Evolutionary conservation across 37 sponge, comb jelly and placozoan species (phyloP).

Genomic region (Haliclona indistincta): DNA sequence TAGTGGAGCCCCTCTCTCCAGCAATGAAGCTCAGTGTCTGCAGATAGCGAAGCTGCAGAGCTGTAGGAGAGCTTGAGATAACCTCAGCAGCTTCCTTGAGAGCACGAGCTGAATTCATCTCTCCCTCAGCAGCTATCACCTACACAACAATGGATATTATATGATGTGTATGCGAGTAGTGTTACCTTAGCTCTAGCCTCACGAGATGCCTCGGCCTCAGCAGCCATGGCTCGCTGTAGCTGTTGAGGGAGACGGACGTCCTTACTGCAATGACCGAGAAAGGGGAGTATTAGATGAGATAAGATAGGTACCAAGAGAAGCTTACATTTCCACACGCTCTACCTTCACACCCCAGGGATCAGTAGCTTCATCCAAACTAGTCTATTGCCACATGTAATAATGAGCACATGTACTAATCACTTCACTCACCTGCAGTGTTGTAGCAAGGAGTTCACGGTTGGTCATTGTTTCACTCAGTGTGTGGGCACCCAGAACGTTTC

Average conservation of each 20-base stretch:
- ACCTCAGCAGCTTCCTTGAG: constrained; percentile 97
- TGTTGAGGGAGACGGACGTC: constrained; percentile 93
- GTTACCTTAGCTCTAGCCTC: constrained; percentile 95
- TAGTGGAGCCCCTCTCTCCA: constrained; percentile 92
- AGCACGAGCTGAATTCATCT: constrained; percentile 91
- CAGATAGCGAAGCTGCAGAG: constrained; percentile 97
- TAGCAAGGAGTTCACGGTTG: constrained; percentile 71
- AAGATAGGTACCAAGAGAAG: neutral
- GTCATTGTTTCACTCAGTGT: constrained; percentile 84
- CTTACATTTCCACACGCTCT: constrained; percentile 90
- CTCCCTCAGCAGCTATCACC: constrained; percentile 96
- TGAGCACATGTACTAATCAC: neutral
- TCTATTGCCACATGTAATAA: constrained; percentile 1
- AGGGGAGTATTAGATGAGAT: neutral
- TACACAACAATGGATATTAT: neutral
- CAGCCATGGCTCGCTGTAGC: constrained; percentile 96
- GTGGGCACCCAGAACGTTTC: constrained; percentile 92
- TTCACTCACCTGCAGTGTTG: constrained; percentile 62
- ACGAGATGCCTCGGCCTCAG: constrained; percentile 95
- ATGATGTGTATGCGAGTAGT: neutral
- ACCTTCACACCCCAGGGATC: constrained; percentile 98
- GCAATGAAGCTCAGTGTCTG: constrained; percentile 94
- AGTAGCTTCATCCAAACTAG: constrained; percentile 83
- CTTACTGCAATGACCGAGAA: constrained; percentile 56
- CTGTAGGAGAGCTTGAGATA: constrained; percentile 84